These are phyloP conservation scores for Megalops cyprinoides DNA, from an alignment of 2,797 vertebrate species.

Conservation along the genomic window DNA sequence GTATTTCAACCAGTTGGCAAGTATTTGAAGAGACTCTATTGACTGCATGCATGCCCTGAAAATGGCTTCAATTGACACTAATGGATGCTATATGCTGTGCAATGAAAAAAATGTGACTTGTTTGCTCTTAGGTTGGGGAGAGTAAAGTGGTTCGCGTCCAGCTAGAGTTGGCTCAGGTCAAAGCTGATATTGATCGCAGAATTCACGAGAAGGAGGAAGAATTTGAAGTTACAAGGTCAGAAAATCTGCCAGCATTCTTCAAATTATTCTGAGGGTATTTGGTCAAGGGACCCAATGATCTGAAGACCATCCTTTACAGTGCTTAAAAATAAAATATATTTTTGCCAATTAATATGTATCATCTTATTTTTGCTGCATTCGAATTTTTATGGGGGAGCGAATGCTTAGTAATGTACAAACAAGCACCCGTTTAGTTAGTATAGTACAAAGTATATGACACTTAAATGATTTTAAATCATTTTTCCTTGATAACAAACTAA, in stretches of 20 bases:
- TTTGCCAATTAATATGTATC: no score
- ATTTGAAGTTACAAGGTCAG: conserved; percentile 72
- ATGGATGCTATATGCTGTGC: not conserved
- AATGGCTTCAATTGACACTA: not conserved
- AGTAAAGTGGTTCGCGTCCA: conserved; percentile 72
- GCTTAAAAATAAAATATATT: no score
- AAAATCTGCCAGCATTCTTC: conserved; percentile 46
- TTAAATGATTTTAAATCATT: no score
- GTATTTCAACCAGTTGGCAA: not conserved
- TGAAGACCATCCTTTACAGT: no score
- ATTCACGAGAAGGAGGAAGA: conserved; percentile 77
- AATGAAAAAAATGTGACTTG: not conserved
- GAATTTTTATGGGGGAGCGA: no score
- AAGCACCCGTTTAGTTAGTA: no score
- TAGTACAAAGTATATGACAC: no score
- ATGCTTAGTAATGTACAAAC: no score
- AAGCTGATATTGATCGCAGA: conserved; percentile 72
- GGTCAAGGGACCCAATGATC: not conserved
- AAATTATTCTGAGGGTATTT: not conserved
- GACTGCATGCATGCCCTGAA: not conserved
- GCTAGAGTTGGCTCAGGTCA: conserved; percentile 74
- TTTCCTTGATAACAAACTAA: no score
- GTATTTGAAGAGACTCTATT: not conserved
- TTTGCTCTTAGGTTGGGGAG: conserved; percentile 67
- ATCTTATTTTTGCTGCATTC: no score